Percentiles rank a stretch among this genome's conserved stretches.
phyloP scores from a whole-genome alignment of 2,888 invertebrate genomes.

The Gymnocheta viridis region DNA sequence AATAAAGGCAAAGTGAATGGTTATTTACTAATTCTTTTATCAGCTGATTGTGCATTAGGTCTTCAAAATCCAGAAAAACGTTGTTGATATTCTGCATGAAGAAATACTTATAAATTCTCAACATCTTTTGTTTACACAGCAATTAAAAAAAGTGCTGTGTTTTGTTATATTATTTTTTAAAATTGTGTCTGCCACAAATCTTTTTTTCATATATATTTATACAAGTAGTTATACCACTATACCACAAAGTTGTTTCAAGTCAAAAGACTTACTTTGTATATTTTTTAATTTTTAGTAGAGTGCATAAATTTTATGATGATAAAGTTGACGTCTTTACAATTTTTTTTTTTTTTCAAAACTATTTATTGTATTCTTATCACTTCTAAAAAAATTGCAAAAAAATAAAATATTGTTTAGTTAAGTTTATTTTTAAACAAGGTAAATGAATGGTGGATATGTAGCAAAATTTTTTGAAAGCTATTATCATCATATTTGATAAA shows the following conservation, averaged over 20 bases:
- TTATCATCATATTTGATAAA: conserved; percentile 1
- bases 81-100: too few relatives aligned
- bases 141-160: too few relatives aligned
- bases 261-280: background rate
- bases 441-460: conserved; percentile 9
- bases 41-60: too few relatives aligned
- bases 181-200: too few relatives aligned
- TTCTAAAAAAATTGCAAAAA: background rate
- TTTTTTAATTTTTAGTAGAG: background rate
- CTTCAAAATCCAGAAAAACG: too few relatives aligned
- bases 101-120: too few relatives aligned
- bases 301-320: conserved; percentile 1
- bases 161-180: too few relatives aligned
- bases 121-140: too few relatives aligned
- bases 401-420: conserved; percentile 4
- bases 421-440: conserved; percentile 53
- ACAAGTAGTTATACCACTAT: background rate
- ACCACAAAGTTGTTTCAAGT: background rate
- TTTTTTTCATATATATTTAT: too few relatives aligned
- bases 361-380: background rate
- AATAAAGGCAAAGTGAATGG: too few relatives aligned
- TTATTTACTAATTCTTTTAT: too few relatives aligned
- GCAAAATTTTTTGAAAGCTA: conserved; percentile 15
- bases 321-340: conserved; percentile 16
- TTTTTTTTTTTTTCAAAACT: conserved; percentile 2